Evolutionary conservation across 2,797 vertebrate genomes (phyloP).

Genomic region (Myripristis jacobus): DNA sequence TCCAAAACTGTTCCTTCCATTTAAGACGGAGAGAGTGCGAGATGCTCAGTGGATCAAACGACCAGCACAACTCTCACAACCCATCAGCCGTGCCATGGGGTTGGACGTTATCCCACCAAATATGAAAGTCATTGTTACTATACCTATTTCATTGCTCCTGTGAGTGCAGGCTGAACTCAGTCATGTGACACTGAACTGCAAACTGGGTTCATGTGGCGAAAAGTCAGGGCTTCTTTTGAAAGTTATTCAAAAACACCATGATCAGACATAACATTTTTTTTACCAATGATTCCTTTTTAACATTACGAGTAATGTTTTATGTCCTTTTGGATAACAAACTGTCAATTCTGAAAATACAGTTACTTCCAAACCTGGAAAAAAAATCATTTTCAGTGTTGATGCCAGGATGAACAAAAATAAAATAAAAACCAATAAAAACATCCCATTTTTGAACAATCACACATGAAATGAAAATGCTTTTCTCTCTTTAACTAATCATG

Average conservation of each 20-base stretch:
- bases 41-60: not conserved
- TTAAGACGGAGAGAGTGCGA: not conserved
- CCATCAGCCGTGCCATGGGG: not conserved
- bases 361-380: no score
- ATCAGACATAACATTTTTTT: no score
- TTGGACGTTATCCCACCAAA: not conserved
- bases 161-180: not conserved
- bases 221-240: not conserved
- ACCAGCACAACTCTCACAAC: not conserved
- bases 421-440: no score
- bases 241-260: not conserved
- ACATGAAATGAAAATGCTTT: no score
- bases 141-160: not conserved
- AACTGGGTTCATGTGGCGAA: not conserved
- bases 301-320: no score
- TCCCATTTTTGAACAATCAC: no score
- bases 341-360: no score
- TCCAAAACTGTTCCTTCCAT: conserved; percentile 2
- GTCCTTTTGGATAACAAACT: no score
- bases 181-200: not conserved
- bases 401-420: no score
- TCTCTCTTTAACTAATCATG: no score
- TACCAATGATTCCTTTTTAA: no score
- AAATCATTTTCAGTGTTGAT: no score
- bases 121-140: not conserved